Percentiles rank a stretch among this genome's conserved stretches.
phyloP scores from a whole-genome alignment of 2,888 invertebrate species.

The Cataglyphis rosenhaueri region DNA sequence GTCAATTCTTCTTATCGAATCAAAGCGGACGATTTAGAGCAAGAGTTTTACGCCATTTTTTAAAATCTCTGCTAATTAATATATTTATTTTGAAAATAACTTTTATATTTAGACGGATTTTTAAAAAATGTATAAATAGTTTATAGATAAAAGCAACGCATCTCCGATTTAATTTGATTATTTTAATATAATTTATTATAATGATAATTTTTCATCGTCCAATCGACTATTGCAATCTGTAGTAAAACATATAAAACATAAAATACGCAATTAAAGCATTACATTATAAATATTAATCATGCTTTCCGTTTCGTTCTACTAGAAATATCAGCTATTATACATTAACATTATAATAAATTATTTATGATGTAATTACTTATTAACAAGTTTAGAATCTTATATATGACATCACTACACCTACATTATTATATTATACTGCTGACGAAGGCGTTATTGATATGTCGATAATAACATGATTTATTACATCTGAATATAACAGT shows the following conservation, averaged over 20 bases:
- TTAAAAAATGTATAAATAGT: background rate
- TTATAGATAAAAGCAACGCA: background rate
- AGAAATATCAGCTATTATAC: conserved; percentile 61
- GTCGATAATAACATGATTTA: background rate
- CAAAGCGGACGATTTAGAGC: background rate
- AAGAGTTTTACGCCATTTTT: background rate
- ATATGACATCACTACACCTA: background rate
- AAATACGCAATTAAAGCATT: conserved; percentile 62
- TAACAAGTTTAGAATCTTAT: conserved; percentile 42
- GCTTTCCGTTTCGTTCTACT: conserved; percentile 52
- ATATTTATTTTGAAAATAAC: background rate
- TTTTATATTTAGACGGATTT: background rate
- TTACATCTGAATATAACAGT: background rate
- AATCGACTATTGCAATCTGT: conserved; percentile 49
- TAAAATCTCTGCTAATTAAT: background rate
- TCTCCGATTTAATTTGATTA: background rate
- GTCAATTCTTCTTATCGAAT: background rate
- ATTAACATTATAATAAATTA: conserved; percentile 38
- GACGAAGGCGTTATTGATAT: background rate
- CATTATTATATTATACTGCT: background rate
- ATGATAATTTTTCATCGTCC: conserved; percentile 67
- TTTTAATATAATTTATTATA: conserved; percentile 52
- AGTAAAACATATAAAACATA: conserved; percentile 45
- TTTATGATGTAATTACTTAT: conserved; percentile 54
- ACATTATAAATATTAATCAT: conserved; percentile 77